Conservation (phyloP, 2,888 invertebrate genomes). For the Andrena camellia region DNA sequence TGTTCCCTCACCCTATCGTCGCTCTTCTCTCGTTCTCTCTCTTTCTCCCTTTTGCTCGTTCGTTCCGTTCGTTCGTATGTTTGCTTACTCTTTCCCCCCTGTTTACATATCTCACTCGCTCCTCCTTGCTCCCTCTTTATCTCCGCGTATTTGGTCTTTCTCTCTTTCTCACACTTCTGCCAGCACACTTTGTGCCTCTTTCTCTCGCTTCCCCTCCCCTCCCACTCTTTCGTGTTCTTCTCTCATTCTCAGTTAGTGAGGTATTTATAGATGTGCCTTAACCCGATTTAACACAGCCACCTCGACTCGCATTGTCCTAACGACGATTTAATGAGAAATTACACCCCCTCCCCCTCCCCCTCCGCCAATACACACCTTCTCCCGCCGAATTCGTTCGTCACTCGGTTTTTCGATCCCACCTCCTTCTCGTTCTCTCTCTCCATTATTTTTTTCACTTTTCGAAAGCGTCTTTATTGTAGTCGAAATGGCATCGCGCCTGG, state of each 20-base stretch:
- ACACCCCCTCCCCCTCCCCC: constrained; percentile 44
- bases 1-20: constrained; percentile 41
- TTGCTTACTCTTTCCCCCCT: constrained; percentile 48
- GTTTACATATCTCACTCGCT: constrained; percentile 50
- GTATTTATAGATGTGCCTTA: constrained; percentile 85
- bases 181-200: constrained; percentile 64
- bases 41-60: constrained; percentile 36
- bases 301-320: constrained; percentile 75
- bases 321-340: constrained; percentile 72
- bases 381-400: constrained; percentile 11
- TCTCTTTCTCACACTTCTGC: constrained; percentile 46
- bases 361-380: not conserved
- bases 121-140: constrained; percentile 53
- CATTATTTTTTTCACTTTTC: constrained; percentile 2
- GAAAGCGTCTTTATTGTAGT: not conserved
- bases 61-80: constrained; percentile 5
- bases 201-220: constrained; percentile 37
- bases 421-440: not conserved
- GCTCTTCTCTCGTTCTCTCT: constrained; percentile 33
- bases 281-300: constrained; percentile 83
- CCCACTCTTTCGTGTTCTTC: constrained; percentile 60
- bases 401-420: not conserved
- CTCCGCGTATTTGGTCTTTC: constrained; percentile 44
- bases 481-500: constrained; percentile 30
- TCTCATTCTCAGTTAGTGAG: constrained; percentile 76